Evolutionary conservation across 1,140 invertebrate genomes (phyloP), one percentile per base, ranked within the genome.

Genomic region (Zaprionus taronus): DNA sequence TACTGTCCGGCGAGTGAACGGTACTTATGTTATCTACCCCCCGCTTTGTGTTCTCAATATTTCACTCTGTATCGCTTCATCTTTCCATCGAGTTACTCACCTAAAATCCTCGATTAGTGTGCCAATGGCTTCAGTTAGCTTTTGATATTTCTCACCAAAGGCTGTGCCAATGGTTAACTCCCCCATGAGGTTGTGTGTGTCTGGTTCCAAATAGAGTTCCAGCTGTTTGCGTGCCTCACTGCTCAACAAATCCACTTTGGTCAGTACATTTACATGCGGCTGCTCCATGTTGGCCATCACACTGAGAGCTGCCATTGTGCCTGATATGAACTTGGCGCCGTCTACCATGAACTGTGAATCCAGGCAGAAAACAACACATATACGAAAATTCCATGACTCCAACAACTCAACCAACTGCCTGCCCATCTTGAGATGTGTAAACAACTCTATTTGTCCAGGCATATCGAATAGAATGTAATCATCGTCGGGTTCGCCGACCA

Each of bases 391-490:
- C 95, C 97, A 97, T 47, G 95, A 94, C 73, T 97, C 94, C n/a
- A 99, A 93, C n/a, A 95, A 93, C 34, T 96, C 95, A 1, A 98
- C 96, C 28, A 99, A 93, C 77, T 96, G 95, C 78, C 95, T 95
- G 92, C 99, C 98, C 14, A 98, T 96, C 56, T 97, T 96, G 90
- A 99, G 95, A 93, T 99, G 99, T 31, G 98, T 99, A 93, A 99
- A 99, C 0, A 99, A 93, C 93, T 99, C 99, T 77, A 99, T 99
- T 95, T 99, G 99, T 5, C 99, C 99, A 12, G 99, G 99, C 93
- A 98, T 99, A 94, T 99, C 99, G 93, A 99, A 99, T n/a, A 99
- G 93, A 61, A 99, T 96, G 91, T 99, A 99, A 93, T 99, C 99
- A 78, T 97, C 96, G 73, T 97, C 96, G 2, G 95, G 94, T 55